phyloP scores from a whole-genome alignment of 2,888 invertebrate species.

The Tyria jacobaeae region DNA sequence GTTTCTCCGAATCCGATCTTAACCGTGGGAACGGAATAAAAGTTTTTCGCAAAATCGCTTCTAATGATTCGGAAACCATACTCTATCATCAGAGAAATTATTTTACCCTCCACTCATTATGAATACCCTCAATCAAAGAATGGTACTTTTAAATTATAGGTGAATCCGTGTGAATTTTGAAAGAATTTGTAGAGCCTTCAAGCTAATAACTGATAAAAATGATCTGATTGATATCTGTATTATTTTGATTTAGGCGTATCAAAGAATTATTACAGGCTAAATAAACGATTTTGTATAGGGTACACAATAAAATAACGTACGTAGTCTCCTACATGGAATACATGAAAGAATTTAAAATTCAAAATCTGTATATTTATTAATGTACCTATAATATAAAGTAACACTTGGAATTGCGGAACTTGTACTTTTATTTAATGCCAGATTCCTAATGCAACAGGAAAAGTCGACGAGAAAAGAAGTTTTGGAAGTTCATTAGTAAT shows the following conservation, averaged over 20 bases:
- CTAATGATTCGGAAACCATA: slow-evolving; percentile 25
- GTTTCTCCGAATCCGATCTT: slow-evolving; percentile 47
- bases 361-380: not conserved
- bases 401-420: not conserved
- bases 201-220: not conserved
- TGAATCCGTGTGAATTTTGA: slow-evolving; percentile 15
- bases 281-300: not conserved
- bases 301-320: not conserved
- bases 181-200: slow-evolving; percentile 3
- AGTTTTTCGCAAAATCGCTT: slow-evolving; percentile 44
- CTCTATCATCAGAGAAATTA: slow-evolving; percentile 28
- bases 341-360: not conserved
- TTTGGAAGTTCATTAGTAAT: not conserved
- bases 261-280: not conserved
- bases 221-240: not conserved
- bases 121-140: slow-evolving; percentile 15
- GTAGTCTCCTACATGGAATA: not conserved
- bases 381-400: not conserved
- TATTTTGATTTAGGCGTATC: not conserved
- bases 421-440: not conserved
- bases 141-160: slow-evolving; percentile 28
- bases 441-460: not conserved
- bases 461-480: not conserved
- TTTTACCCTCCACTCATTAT: not conserved
- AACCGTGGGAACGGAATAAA: slow-evolving; percentile 49